Evolutionary conservation across 2,888 invertebrate species (phyloP), one percentile per base, ranked within the genome.

Genomic region (Eupithecia insigniata): DNA sequence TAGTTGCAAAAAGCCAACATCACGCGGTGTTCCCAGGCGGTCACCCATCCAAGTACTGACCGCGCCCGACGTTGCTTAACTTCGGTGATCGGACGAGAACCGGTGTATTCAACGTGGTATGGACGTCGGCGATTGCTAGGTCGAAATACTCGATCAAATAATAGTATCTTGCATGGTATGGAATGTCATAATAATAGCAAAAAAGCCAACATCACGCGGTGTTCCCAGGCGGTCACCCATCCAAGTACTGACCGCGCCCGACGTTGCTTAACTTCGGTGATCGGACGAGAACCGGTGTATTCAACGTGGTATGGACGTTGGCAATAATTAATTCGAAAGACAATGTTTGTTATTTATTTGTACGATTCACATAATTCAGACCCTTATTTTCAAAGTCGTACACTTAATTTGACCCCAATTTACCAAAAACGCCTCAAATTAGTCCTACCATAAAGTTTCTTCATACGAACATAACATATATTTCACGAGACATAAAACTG

Each of bases 31-130:
- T 87, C 87, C 85, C 87, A 90, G 87, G 90, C 90, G 90, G 91
- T 91, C 92, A 91, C 91, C 91, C 92, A 92, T 91, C 91, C 90
- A 92, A 91, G 91, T 92, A 92, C 91, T 92, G 89, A 92, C 88
- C 88, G 84, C 91, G 91, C 91, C 91, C 90, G 88, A 91, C 87
- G 91, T 89, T 91, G 90, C 90, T 91, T 92, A 89, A 91, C 90
- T 91, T 91, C 90, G 89, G 90, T 91, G 90, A 90, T 91, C 89
- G 89, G 90, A 90, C 89, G 89, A 90, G 89, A 90, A 89, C 88
- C 88, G 88, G 89, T 89, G 88, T 88, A 77, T 89, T 89, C 89
- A 90, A 88, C 88, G 85, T 81, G 77, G 81, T 81, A 81, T 81
- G 81, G 80, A 79, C 81, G 80, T 80, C 79, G 80, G 79, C 79